phyloP scores from a whole-genome alignment of 2,113 vertebrate genomes.

The Prolemur simus region DNA sequence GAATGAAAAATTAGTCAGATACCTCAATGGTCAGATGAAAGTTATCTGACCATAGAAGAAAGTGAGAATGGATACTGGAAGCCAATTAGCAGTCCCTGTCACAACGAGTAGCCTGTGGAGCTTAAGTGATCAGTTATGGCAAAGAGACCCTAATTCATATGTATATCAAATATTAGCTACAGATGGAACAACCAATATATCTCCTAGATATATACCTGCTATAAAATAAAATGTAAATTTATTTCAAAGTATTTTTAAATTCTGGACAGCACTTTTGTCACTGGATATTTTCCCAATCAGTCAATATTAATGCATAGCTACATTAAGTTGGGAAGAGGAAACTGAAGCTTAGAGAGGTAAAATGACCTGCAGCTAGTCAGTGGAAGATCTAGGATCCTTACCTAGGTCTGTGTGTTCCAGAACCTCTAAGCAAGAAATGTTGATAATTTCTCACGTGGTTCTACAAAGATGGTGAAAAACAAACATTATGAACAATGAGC shows the following conservation, averaged over 20 bases:
- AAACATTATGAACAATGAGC: neutral
- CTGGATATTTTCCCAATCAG: neutral
- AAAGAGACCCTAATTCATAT: neutral
- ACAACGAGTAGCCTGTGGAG: neutral
- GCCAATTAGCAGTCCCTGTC: neutral
- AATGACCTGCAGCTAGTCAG: neutral
- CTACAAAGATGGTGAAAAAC: neutral
- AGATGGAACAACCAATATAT: neutral
- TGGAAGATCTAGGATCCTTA: neutral
- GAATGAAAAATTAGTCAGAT: neutral
- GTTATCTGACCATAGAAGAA: neutral
- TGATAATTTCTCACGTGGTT: neutral
- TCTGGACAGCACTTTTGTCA: neutral
- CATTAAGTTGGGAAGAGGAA: neutral
- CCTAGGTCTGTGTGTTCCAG: neutral
- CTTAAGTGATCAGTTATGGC: neutral
- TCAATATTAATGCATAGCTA: neutral
- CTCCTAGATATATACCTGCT: neutral
- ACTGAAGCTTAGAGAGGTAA: neutral
- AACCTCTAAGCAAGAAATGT: neutral
- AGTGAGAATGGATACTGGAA: neutral
- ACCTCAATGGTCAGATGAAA: neutral
- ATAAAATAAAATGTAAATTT: neutral
- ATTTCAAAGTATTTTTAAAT: constrained; percentile 17
- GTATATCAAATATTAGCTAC: neutral